phyloP scores from a whole-genome alignment of 1,140 invertebrate species.

The Drosophila ambigua region DNA sequence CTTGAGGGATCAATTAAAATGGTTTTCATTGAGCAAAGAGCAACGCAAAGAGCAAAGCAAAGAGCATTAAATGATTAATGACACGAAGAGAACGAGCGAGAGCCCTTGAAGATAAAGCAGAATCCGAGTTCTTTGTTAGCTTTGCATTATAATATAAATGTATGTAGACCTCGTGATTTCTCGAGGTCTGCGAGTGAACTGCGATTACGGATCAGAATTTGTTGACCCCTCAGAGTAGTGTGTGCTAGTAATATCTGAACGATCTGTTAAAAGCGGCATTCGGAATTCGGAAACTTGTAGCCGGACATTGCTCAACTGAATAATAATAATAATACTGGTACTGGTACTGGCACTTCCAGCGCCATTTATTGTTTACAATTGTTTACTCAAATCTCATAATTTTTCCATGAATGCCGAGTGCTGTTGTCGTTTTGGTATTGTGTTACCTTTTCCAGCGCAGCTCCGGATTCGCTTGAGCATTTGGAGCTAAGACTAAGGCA shows the following conservation, averaged over 20 bases:
- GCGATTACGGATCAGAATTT: no score
- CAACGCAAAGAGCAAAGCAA: no score
- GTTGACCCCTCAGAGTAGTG: no score
- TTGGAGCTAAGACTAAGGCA: conserved; percentile 31
- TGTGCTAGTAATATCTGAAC: no score
- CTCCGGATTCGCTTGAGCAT: conserved; percentile 18
- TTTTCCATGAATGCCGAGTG: conserved; percentile 28
- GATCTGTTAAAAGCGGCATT: neutral
- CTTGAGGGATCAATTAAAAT: neutral
- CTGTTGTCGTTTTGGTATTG: conserved; percentile 16
- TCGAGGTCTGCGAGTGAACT: no score
- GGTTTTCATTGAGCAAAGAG: conserved; percentile 2
- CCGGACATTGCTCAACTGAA: conserved; percentile 9
- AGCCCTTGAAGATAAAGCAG: conserved; percentile 38
- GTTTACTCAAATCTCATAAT: conserved; percentile 18
- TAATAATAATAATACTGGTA: conserved; percentile 12
- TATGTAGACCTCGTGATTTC: no score
- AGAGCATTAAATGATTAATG: conserved; percentile 1
- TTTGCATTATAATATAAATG: no score
- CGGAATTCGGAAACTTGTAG: neutral
- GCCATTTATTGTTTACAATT: conserved; percentile 19
- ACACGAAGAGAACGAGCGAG: neutral
- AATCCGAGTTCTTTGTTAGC: conserved; percentile 21
- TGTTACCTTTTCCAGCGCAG: conserved; percentile 5
- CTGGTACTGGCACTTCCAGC: neutral